Conservation (phyloP, 2,113 vertebrate species). For the Emydura subglobosa region DNA sequence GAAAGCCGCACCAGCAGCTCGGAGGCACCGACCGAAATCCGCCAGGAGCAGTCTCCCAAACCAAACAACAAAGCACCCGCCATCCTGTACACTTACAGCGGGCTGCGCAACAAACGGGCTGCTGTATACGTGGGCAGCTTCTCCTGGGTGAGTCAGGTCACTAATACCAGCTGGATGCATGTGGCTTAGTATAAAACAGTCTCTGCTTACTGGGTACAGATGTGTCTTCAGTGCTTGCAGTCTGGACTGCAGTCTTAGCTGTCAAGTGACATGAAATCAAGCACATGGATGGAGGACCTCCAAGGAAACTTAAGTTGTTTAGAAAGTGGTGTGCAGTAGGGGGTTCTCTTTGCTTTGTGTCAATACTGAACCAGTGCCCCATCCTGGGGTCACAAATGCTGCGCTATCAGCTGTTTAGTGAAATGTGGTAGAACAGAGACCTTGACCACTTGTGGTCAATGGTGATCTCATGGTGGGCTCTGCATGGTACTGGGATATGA, state of each 20-base stretch:
- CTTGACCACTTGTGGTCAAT: neutral
- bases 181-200: neutral
- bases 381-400: neutral
- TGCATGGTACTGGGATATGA: neutral
- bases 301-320: no score
- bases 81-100: constrained; percentile 82
- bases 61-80: constrained; percentile 77
- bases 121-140: constrained; percentile 94
- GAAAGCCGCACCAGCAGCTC: constrained; percentile 75
- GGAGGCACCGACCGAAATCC: constrained; percentile 72
- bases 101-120: constrained; percentile 79
- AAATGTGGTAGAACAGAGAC: neutral
- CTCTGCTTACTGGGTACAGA: neutral
- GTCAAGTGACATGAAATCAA: neutral
- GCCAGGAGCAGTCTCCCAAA: constrained; percentile 76
- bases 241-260: neutral
- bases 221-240: neutral
- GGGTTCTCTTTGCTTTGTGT: fast-evolving
- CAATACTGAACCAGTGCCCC: fast-evolving
- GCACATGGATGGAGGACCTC: fast-evolving
- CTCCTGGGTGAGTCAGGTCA: constrained; percentile 88
- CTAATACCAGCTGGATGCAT: neutral
- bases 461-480: neutral
- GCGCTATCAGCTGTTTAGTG: neutral
- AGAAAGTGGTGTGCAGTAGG: neutral